Evolutionary conservation across 1,140 invertebrate species (phyloP).

Genomic region (Dreissena polymorpha): DNA sequence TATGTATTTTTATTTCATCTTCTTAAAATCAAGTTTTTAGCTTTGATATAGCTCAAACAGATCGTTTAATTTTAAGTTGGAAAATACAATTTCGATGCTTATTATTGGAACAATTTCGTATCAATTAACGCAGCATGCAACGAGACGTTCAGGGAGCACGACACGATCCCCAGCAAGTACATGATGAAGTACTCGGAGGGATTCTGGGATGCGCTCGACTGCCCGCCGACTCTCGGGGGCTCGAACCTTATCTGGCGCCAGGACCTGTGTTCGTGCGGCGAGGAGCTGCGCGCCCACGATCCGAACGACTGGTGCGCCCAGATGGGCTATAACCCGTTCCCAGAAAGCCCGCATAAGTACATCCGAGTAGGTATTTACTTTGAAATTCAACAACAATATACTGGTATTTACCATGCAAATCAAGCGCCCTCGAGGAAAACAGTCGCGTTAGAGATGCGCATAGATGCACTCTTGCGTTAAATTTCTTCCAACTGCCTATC

Average conservation of each 20-base stretch:
- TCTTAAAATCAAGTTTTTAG: too few species aligned
- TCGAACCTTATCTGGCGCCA: slow-evolving; percentile 38
- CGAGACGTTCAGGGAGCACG: slow-evolving; percentile 34
- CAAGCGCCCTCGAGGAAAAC: too few species aligned
- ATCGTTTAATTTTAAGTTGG: too few species aligned
- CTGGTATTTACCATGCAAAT: too few species aligned
- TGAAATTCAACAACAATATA: too few species aligned
- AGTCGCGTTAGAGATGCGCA: too few species aligned
- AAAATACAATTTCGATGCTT: too few species aligned
- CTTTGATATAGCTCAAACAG: too few species aligned
- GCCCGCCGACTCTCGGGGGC: slow-evolving; percentile 14
- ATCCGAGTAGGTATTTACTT: slow-evolving; percentile 22
- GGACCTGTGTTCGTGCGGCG: slow-evolving; percentile 47
- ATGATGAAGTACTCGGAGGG: slow-evolving; percentile 38
- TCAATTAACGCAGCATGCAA: slow-evolving; percentile 33
- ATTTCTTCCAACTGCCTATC: too few species aligned
- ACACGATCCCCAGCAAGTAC: slow-evolving; percentile 39
- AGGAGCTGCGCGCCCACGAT: slow-evolving; percentile 23
- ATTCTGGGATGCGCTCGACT: slow-evolving; percentile 33
- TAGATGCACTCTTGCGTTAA: too few species aligned
- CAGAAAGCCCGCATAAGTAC: slow-evolving; percentile 31
- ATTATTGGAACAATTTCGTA: too few species aligned
- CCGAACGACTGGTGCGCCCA: slow-evolving; percentile 32
- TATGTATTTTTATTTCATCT: too few species aligned
- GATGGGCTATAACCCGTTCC: slow-evolving; percentile 13